Evolutionary conservation across 2,113 vertebrate species (phyloP), one percentile per base, ranked within the genome.

Genomic region (Oncorhynchus keta): DNA sequence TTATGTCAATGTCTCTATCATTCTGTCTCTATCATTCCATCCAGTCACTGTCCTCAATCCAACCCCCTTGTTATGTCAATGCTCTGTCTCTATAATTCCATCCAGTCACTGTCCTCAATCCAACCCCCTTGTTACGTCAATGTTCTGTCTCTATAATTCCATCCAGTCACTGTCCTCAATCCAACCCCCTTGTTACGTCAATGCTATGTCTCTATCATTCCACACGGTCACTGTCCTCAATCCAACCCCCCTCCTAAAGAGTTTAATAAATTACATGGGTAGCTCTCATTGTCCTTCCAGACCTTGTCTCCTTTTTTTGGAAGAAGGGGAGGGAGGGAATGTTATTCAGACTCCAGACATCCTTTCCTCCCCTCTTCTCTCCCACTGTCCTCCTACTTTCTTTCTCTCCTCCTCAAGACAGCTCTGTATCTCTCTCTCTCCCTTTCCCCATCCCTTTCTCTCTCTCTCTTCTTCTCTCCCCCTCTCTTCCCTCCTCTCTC

Each of bases 181-280:
- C 24, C 24, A 24, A 24, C 24, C 24, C 24, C 24, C 24, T 24
- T 24, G 24, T 24, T 24, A 24, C 1, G 1, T 24, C 24, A 24
- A 24, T 24, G 24, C 88, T 86, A 83, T 79, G 85, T 88, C 83
- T 89, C 88, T 87, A 89, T 87, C 85, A 85, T 72, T 84, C 77
- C 49, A n/a, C 81, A n/a, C 74, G 24, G 72, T 35, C 62, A 51
- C 28, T 87, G 77, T 28, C 87, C 88, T 86, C 86, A 85, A 85
- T 88, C 77, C 82, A 83, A 84, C 14, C 51, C 68, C 68, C 85
- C 88, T 9, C 39, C 84, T 39, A 77, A 70, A 88, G 68, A 78
- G 82, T 75, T 79, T 86, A 80, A 84, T 93, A 92, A 93, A 93
- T 94, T 92, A 93, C 93, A 93, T 81, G 88, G 89, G 92, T 93